Conservation (phyloP, 2,797 vertebrate species). For the Acestrorhynchus altus region DNA sequence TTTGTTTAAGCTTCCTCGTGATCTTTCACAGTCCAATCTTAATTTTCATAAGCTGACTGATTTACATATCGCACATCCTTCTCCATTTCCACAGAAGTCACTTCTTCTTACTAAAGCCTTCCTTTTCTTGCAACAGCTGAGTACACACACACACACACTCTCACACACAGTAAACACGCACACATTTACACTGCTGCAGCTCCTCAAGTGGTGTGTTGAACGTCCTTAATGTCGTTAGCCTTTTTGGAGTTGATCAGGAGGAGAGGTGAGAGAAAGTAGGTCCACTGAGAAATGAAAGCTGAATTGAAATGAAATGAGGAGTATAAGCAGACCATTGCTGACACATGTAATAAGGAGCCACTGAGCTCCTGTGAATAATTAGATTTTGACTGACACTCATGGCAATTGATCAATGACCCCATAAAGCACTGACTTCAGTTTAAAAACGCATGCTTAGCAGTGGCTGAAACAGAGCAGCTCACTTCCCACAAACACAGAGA, state of each 20-base stretch:
- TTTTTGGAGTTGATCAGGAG: slow-evolving; percentile 1
- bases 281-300: background rate
- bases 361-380: slow-evolving; percentile 72
- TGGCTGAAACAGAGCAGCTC: slow-evolving; percentile 37
- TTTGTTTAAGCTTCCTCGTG: slow-evolving; percentile 61
- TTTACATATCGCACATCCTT: slow-evolving; percentile 11
- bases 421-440: slow-evolving; percentile 66
- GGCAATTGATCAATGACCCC: slow-evolving; percentile 74
- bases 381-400: slow-evolving; percentile 71
- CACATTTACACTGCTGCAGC: background rate
- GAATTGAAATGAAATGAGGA: slow-evolving; percentile 4
- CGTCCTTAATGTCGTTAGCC: background rate
- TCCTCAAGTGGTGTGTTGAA: background rate
- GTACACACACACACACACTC: too few relatives aligned
- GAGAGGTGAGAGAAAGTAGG: slow-evolving; percentile 8
- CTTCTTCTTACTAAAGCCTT: slow-evolving; percentile 15
- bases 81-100: background rate
- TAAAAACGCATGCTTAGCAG: slow-evolving; percentile 67
- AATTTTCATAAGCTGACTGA: slow-evolving; percentile 28
- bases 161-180: too few relatives aligned
- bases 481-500: too few relatives aligned
- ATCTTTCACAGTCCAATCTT: slow-evolving; percentile 38
- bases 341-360: slow-evolving; percentile 53
- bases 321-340: slow-evolving; percentile 25
- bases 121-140: background rate